These are phyloP conservation scores for Cynodonichthys magdalenae DNA, from an alignment of 2,797 vertebrate species.

Conservation along the genomic window DNA sequence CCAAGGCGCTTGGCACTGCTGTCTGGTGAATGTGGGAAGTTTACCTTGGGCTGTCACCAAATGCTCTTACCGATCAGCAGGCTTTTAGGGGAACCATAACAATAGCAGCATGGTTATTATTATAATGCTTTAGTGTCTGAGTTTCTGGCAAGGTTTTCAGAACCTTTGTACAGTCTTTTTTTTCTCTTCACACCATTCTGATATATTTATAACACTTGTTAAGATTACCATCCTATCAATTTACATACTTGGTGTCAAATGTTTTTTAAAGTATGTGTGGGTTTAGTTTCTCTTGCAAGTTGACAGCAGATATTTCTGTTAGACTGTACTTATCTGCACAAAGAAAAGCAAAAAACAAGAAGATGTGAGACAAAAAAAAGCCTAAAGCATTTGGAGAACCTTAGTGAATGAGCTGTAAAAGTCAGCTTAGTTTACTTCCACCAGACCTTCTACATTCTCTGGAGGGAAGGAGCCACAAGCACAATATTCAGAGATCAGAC, in stretches of 20 bases:
- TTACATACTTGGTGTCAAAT: conserved; percentile 21
- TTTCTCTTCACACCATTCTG: background rate
- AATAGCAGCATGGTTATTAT: conserved; percentile 15
- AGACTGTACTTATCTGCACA: conserved; percentile 37
- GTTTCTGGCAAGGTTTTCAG: conserved; percentile 5
- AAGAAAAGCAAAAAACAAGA: background rate
- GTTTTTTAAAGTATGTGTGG: conserved; percentile 5
- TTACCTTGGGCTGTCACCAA: conserved; percentile 54
- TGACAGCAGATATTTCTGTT: conserved; percentile 2
- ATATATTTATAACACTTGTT: background rate
- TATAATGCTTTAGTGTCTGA: background rate
- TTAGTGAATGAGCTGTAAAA: conserved; percentile 3
- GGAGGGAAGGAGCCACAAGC: conserved; percentile 9
- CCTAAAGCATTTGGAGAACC: conserved; percentile 20
- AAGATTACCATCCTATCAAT: conserved; percentile 6
- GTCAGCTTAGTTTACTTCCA: conserved; percentile 17
- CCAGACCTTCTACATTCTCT: conserved; percentile 3
- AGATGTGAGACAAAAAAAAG: background rate
- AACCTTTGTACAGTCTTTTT: background rate
- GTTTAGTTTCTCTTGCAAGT: conserved; percentile 22
- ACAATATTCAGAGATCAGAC: conserved; percentile 26
- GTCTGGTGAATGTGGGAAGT: conserved; percentile 33
- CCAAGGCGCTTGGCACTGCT: conserved; percentile 20
- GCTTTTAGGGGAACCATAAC: conserved; percentile 23
- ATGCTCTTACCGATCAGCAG: conserved; percentile 27